Base-by-base conservation (phyloP, 2,888 invertebrate species). In the Uloborus plumipes region DNA sequence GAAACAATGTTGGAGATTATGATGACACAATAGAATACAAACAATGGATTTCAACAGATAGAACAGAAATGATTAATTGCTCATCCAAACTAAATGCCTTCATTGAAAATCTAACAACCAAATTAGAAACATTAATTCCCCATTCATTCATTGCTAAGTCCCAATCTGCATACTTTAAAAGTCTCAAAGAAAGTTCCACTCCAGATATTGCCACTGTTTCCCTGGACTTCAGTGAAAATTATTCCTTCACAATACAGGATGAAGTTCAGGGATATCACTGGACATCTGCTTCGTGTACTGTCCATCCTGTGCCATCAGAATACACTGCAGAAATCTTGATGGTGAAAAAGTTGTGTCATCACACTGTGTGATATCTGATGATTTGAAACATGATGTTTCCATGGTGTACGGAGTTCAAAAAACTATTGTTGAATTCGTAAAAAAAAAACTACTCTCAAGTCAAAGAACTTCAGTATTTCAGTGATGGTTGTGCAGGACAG, bases 401-500 rank as follows among this genome's bases (percentile, higher is more conserved):
- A 62, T 62, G 62, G 62, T 62, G 15, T 62, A 62, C 16, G 14
- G 14, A 31, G 26, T n/a, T 62, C 31, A 62, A n/a, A 14, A 62
- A 62, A 62, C 26, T 2, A 6, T 59, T 1, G 3, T 59, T 3
- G 20, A 59, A 59, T 59, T 59, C 13, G 2, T 59, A 0, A 59
- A 62, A 31, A n/a, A 15, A 62, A 15, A 31, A 62, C 14, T 62
- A 0, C 9, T 14, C 31, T 9, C 31, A 62, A 2, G n/a, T 62
- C 31, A 31, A 31, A 31, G 62, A 62, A 15, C 0, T 62, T n/a
- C 62, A 62, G 16, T 62, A 62, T n/a, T 62, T 39, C 31, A 62
- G 62, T 62, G 61, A 87, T 70, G 87, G 86, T 1, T 75, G 80
- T 64, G 85, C 84, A 15, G 53, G 61, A 13, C 86, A 87, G 70